Evolutionary conservation across 2,888 invertebrate species (phyloP).

Genomic region (Drosophila nr. perissopoda): DNA sequence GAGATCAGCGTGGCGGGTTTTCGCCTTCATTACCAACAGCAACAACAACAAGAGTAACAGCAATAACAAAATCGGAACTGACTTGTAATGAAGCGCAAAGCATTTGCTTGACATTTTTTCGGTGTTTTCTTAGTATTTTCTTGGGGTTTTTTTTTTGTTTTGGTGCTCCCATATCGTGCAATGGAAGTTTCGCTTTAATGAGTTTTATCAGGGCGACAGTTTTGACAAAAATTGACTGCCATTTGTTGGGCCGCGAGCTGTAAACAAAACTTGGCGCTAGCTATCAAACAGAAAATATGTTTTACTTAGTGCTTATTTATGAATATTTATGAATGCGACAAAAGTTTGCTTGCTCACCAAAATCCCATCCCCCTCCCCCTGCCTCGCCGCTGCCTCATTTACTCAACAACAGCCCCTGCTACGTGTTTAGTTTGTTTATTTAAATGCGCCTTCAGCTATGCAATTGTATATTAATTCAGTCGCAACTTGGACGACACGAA

Average conservation of each 20-base stretch:
- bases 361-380: not conserved
- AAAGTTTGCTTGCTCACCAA: constrained; percentile 55
- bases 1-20: constrained; percentile 64
- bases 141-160: not conserved
- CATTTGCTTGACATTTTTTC: constrained; percentile 55
- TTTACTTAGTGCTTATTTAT: constrained; percentile 72
- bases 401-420: constrained; percentile 7
- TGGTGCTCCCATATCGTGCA: constrained; percentile 48
- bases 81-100: constrained; percentile 74
- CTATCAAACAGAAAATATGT: constrained; percentile 81
- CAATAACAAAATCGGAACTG: constrained; percentile 56
- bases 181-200: constrained; percentile 73
- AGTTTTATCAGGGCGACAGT: constrained; percentile 74
- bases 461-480: constrained; percentile 80
- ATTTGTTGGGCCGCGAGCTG: constrained; percentile 65
- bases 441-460: constrained; percentile 78
- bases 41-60: constrained; percentile 17
- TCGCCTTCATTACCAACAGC: constrained; percentile 66
- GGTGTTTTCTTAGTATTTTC: constrained; percentile 20
- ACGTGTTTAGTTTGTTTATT: constrained; percentile 75
- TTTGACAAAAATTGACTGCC: constrained; percentile 73
- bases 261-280: constrained; percentile 61
- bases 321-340: constrained; percentile 80
- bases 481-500: constrained; percentile 58
- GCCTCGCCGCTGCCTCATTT: not conserved